Evolutionary conservation across 2,888 invertebrate species (phyloP), one percentile per base, ranked within the genome.

Genomic region (Antitype chi): DNA sequence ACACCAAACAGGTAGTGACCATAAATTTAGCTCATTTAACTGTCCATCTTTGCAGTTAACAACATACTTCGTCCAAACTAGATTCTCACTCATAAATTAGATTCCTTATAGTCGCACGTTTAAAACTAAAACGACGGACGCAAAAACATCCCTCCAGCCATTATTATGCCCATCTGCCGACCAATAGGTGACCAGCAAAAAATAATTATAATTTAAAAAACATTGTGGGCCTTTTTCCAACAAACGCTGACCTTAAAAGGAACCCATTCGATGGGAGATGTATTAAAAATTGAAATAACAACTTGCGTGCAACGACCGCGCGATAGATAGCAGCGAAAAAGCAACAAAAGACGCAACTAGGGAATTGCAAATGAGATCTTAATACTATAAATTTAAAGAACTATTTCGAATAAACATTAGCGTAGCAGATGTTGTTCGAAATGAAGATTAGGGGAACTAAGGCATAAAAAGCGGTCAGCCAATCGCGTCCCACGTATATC

Each of bases 361-460:
- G 81, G 89, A 92, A 92, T 94, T 91, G 93, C 92, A 95, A 96
- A 95, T 94, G 90, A 93, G 93, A 93, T 94, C 95, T 93, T 96
- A 95, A 88, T 68, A 28, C 91, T 88, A 93, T 95, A 93, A 94
- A 91, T 93, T 94, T 96, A 96, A 95, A 94, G 96, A 92, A 93
- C 94, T 92, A 94, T 95, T 95, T 96, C 94, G 94, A 93, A 94
- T 94, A 94, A 93, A 94, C 94, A 95, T 95, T 93, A 94, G 90
- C 91, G 92, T 87, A 92, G 95, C 96, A 96, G 96, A 96, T 96
- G 96, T 95, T 94, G 92, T 93, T 94, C 94, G 93, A 95, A 95
- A 95, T 93, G 92, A 95, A 96, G 96, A 96, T 96, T 96, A 96
- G 96, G 96, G 96, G 96, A 96, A 96, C 95, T 96, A 95, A 96